Evolutionary conservation across 2,797 vertebrate species (phyloP), one percentile per base, ranked within the genome.

Genomic region (Balearica regulorum): DNA sequence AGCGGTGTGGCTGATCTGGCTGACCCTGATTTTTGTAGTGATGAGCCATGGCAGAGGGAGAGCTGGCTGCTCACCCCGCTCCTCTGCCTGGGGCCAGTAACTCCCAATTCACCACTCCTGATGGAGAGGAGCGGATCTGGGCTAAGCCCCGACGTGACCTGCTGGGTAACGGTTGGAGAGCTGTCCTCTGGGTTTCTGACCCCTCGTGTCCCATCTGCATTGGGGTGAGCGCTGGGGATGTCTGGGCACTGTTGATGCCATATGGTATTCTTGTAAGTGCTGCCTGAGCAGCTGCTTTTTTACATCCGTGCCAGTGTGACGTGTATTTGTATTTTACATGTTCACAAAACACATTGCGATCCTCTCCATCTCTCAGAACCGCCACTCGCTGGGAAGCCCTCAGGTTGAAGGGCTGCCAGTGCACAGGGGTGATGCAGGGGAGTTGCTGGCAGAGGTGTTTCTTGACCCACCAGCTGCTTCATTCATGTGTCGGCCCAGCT

Each of bases 61-160:
- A 60, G 35, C 25, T 53, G 51, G 10, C 33, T 46, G 48, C 28
- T 93, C 70, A 24, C 41, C 22, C 22, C 2, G 1, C 49, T 69
- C 10, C 24, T 66, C 81, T 86, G 39, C 17, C 4, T 48, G 44
- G 69, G 48, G 43, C 11, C 2, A 2, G 35, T 58, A 41, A 24
- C 53, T 77, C 72, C 25, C 44, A 44, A 0, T n/a, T 71, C 43
- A 26, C 18, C 0, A 0, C 58, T 72, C 7, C 37, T 53, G 60
- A n/a, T 16, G 49, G 35, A 71, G 16, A 53, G 43, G 51, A 89
- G 48, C 7, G 2, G 60, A 15, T 41, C 25, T 13, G 33, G n/a
- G 28, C 71, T 80, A 16, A 85, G n/a, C 25, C 20, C 6, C 1
- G 1, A 29, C 0, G 0, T 49, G 43, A 78, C 43, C 49, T 71